These are phyloP conservation scores for Adelognathus sp. DNA, from an alignment of 2,888 invertebrate genomes.

Conservation along the genomic window DNA sequence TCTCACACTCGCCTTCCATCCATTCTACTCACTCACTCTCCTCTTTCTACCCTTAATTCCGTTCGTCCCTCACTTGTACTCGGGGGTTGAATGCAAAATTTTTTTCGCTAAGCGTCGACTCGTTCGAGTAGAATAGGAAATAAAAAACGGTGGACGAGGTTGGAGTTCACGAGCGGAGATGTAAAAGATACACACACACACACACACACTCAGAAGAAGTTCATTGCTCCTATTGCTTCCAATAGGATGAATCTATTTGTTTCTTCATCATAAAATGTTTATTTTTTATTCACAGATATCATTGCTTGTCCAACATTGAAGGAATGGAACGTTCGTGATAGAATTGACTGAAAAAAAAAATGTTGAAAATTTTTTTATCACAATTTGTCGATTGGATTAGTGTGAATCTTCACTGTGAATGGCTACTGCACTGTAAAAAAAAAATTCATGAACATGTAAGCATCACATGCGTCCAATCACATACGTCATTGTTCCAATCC, in stretches of 20 bases:
- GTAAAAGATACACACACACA: background rate
- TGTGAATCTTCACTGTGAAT: no score
- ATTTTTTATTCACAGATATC: no score
- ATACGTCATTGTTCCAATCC: no score
- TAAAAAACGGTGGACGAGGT: slow-evolving; percentile 23
- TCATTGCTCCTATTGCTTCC: slow-evolving; percentile 25
- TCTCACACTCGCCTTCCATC: slow-evolving; percentile 14
- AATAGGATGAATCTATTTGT: no score
- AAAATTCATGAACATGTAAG: no score
- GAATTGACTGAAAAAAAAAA: background rate
- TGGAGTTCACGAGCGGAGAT: background rate
- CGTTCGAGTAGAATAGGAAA: slow-evolving; percentile 37
- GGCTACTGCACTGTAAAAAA: no score
- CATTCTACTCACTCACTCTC: slow-evolving; percentile 41
- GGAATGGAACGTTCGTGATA: background rate
- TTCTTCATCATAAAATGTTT: no score
- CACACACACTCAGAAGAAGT: background rate
- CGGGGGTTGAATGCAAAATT: slow-evolving; percentile 67
- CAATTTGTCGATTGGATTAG: no score
- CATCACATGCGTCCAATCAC: no score
- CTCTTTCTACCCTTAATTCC: slow-evolving; percentile 53
- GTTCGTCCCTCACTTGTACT: slow-evolving; percentile 24
- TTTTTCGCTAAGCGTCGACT: slow-evolving; percentile 67
- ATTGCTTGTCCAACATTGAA: no score
- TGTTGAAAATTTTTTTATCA: no score